A percentile compares a stretch with the other conserved stretches of the same genome.
These are phyloP conservation scores for Melinopterus prodromus DNA, from an alignment of 2,888 invertebrate genomes.

Conservation along the genomic window DNA sequence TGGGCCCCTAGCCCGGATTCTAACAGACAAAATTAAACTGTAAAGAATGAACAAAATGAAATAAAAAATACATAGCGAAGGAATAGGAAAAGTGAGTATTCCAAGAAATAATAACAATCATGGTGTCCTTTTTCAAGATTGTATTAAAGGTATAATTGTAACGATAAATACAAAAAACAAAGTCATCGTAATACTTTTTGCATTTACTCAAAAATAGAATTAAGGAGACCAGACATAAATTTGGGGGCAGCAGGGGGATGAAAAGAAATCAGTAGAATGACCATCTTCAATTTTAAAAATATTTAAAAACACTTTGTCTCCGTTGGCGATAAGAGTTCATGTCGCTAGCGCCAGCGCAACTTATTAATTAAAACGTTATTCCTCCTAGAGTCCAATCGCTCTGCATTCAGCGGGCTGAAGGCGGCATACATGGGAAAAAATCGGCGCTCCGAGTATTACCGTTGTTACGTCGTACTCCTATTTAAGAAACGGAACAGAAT, in stretches of 20 bases:
- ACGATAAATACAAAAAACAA: conserved; percentile 16
- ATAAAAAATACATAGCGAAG: too few relatives aligned
- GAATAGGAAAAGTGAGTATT: too few relatives aligned
- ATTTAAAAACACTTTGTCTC: conserved; percentile 10
- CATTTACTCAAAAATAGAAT: conserved; percentile 23
- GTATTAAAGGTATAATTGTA: not conserved
- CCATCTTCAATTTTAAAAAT: conserved; percentile 12
- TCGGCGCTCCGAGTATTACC: not conserved
- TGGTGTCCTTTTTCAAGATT: not conserved
- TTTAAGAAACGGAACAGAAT: not conserved
- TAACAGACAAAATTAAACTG: too few relatives aligned
- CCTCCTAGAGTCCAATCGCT: not conserved
- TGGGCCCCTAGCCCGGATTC: too few relatives aligned
- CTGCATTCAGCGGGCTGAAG: not conserved
- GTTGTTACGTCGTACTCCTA: not conserved
- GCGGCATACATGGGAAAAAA: not conserved
- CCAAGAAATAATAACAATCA: not conserved
- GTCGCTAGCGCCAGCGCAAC: conserved; percentile 7
- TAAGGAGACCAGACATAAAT: conserved; percentile 15
- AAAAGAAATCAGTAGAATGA: conserved; percentile 17
- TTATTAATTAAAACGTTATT: not conserved
- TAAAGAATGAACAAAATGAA: too few relatives aligned
- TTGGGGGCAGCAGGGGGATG: not conserved
- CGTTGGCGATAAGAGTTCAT: conserved; percentile 9
- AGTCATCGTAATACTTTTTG: conserved; percentile 20